phyloP scores from a whole-genome alignment of 2,113 vertebrate genomes.

The Turdus rufiventris region DNA sequence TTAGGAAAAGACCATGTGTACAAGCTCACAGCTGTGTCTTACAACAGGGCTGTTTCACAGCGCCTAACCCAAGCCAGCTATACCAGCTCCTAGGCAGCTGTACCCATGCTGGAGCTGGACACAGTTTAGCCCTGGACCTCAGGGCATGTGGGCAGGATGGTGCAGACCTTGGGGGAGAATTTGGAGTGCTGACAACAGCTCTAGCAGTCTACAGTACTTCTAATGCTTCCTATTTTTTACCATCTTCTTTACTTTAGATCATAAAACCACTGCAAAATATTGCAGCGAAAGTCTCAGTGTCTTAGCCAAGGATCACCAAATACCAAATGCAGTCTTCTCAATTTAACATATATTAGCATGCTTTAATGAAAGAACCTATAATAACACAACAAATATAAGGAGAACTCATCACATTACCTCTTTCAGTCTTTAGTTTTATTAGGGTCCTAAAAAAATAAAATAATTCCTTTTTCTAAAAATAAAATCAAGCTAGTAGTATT shows the following conservation, averaged over 20 bases:
- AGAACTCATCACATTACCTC: background rate
- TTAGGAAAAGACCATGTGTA: background rate
- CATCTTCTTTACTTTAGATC: background rate
- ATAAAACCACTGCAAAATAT: background rate
- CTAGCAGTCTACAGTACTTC: background rate
- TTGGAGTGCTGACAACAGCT: background rate
- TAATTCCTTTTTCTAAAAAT: background rate
- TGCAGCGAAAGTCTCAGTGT: background rate
- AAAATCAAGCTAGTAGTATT: background rate
- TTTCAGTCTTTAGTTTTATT: background rate
- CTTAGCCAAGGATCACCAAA: background rate
- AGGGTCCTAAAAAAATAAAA: background rate
- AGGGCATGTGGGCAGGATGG: background rate
- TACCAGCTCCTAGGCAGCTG: background rate
- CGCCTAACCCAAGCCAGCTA: background rate
- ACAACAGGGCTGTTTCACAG: background rate
- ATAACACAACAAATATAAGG: background rate
- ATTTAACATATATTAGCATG: background rate
- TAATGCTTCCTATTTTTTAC: background rate
- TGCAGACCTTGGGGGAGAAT: background rate
- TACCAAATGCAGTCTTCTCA: background rate
- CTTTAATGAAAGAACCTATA: background rate
- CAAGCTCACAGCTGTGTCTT: background rate
- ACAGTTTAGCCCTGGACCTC: background rate
- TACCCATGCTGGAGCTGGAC: background rate